Conservation (phyloP, 2,888 invertebrate species). For the Eupithecia subumbrata region DNA sequence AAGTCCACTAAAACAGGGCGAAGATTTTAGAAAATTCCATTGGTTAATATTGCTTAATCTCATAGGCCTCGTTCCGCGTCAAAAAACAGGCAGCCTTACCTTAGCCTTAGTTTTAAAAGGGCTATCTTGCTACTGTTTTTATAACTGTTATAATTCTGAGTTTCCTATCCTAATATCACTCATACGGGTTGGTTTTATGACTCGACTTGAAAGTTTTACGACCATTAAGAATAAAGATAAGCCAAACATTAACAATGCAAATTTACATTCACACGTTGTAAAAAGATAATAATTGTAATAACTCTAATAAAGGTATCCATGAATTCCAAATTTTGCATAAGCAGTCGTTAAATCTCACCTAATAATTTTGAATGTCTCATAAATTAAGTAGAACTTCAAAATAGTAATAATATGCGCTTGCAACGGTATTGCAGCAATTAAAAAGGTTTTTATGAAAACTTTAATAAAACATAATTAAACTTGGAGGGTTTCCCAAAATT, state of each 20-base stretch:
- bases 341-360: conserved; percentile 18
- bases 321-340: conserved; percentile 25
- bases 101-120: not conserved
- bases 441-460: not conserved
- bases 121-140: not conserved
- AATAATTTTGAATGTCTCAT: conserved; percentile 1
- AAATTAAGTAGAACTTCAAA: not conserved
- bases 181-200: conserved; percentile 33
- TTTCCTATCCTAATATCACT: conserved; percentile 35
- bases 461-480: not conserved
- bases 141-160: conserved; percentile 9
- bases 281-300: conserved; percentile 39
- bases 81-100: too few species aligned
- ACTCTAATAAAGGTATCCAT: conserved; percentile 19
- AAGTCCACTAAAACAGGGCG: too few species aligned
- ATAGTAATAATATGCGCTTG: not conserved
- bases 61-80: too few species aligned
- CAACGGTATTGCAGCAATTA: not conserved
- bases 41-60: too few species aligned
- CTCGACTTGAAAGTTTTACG: conserved; percentile 45
- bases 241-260: conserved; percentile 45
- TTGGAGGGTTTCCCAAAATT: not conserved
- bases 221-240: conserved; percentile 47
- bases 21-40: too few species aligned
- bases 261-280: conserved; percentile 51